These are phyloP conservation scores for Nysson spinosus DNA, from an alignment of 2,888 invertebrate genomes.

Conservation along the genomic window DNA sequence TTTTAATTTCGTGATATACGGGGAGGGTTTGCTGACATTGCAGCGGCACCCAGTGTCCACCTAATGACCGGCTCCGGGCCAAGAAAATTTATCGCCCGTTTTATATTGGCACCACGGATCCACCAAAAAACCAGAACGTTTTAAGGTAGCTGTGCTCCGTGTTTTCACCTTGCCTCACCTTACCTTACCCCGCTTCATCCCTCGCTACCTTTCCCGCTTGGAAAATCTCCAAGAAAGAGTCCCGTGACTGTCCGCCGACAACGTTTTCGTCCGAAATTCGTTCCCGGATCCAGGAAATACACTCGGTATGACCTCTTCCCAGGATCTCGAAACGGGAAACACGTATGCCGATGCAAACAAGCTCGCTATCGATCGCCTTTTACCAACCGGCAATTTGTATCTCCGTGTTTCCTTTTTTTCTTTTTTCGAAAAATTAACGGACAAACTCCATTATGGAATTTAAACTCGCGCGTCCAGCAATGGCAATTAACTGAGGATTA, in stretches of 20 bases:
- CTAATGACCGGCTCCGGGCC: constrained; percentile 52
- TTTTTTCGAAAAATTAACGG: constrained; percentile 41
- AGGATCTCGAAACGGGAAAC: no score
- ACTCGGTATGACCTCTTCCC: background rate
- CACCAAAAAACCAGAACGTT: constrained; percentile 9
- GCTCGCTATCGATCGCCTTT: no score
- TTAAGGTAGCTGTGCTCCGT: constrained; percentile 33
- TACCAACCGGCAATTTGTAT: no score
- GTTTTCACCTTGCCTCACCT: constrained; percentile 8
- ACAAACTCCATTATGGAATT: no score
- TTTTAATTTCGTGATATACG: constrained; percentile 59
- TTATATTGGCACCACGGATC: constrained; percentile 26
- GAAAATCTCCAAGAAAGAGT: constrained; percentile 50
- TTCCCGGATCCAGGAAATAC: background rate
- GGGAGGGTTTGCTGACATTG: constrained; percentile 52
- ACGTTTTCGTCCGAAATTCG: constrained; percentile 10
- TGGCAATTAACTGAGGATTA: constrained; percentile 37
- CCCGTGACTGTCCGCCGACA: no score
- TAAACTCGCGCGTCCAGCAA: constrained; percentile 12
- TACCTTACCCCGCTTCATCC: no score
- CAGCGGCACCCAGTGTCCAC: constrained; percentile 32
- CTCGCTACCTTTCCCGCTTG: constrained; percentile 31
- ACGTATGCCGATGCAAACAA: no score
- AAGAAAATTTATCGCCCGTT: constrained; percentile 55
- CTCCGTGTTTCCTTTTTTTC: no score